Conservation (phyloP, 2,888 invertebrate species). For the Pinctada fucata region DNA sequence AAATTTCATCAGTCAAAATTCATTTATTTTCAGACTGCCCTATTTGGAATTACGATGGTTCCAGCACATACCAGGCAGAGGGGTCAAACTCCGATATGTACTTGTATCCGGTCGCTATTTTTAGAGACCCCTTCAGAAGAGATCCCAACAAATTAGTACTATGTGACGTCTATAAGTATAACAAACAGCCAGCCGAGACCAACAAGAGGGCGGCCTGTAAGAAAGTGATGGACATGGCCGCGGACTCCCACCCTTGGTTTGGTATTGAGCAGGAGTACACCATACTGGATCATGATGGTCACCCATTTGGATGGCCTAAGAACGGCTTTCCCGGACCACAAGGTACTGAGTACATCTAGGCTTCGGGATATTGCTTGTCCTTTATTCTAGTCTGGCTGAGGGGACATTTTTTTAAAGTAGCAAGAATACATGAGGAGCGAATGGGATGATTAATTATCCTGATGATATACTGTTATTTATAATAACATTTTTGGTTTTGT, state of each 20-base stretch:
- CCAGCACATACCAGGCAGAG: constrained; percentile 78
- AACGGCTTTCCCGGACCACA: constrained; percentile 75
- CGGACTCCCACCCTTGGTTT: constrained; percentile 78
- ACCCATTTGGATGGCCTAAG: constrained; percentile 77
- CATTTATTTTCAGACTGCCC: constrained; percentile 74
- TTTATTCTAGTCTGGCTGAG: too few species aligned
- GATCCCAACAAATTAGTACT: constrained; percentile 94
- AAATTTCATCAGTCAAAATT: not conserved
- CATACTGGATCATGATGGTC: constrained; percentile 76
- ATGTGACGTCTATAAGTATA: constrained; percentile 90
- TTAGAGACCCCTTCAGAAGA: constrained; percentile 79
- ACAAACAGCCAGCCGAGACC: constrained; percentile 86
- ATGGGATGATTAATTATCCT: too few species aligned
- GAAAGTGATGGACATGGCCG: constrained; percentile 77
- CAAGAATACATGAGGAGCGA: too few species aligned
- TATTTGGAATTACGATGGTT: constrained; percentile 79
- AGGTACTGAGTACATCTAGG: constrained; percentile 48
- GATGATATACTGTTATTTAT: too few species aligned
- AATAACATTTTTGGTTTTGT: too few species aligned
- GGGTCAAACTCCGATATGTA: constrained; percentile 86
- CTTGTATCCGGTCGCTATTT: constrained; percentile 85
- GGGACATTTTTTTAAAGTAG: too few species aligned
- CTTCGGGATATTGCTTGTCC: too few species aligned
- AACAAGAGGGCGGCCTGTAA: constrained; percentile 78
- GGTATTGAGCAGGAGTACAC: constrained; percentile 81